Evolutionary conservation across 2,888 invertebrate species (phyloP).

Genomic region (Stenchaetothrips biformis): DNA sequence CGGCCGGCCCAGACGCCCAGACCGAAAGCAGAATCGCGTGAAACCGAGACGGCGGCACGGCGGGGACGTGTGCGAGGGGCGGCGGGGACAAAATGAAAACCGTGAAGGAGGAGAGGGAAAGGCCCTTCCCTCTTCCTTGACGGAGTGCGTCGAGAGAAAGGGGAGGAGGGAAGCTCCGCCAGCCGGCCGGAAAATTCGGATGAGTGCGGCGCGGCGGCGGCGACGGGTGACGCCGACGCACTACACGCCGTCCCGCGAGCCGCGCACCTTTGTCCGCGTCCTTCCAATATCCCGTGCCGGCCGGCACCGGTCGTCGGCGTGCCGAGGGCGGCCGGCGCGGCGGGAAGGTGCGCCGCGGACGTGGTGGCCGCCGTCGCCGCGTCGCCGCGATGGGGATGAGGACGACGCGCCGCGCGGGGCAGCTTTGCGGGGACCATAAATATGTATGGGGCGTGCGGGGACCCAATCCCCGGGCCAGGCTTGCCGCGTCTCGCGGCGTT

Average conservation of each 20-base stretch:
- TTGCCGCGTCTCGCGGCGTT: too few species aligned
- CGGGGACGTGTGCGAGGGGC: neutral
- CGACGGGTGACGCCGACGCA: too few species aligned
- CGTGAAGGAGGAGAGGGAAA: neutral
- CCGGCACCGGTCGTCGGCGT: neutral
- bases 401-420: neutral
- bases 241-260: too few species aligned
- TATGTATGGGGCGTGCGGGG: neutral
- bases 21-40: neutral
- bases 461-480: neutral
- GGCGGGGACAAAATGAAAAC: neutral
- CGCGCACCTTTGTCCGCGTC: too few species aligned
- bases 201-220: neutral
- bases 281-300: too few species aligned
- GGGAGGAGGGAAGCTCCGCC: neutral
- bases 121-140: neutral
- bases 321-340: neutral
- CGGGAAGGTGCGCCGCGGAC: neutral
- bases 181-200: constrained; percentile 15
- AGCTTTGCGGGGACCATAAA: neutral
- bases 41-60: neutral
- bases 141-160: neutral
- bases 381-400: neutral
- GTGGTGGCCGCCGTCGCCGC: neutral
- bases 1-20: neutral